A percentile compares a stretch with the other conserved stretches of the same genome.
These are phyloP conservation scores for Microtus oregoni DNA, from an alignment of 2,113 vertebrate genomes.

Conservation along the genomic window DNA sequence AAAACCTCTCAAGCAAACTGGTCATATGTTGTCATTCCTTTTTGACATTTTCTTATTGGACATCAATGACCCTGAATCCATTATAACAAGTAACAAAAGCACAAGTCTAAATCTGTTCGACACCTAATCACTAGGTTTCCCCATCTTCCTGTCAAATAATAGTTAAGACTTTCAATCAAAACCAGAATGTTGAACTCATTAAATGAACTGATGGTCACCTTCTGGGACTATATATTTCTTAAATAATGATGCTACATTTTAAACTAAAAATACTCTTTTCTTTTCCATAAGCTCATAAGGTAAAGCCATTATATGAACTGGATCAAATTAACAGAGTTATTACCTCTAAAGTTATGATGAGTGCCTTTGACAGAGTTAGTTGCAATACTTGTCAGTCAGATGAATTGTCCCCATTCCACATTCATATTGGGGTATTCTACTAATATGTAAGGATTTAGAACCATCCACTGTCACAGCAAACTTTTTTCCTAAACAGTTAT, in stretches of 20 bases:
- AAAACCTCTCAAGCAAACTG: neutral
- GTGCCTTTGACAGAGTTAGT: slow-evolving; percentile 38
- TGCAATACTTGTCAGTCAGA: slow-evolving; percentile 34
- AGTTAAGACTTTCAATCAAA: slow-evolving; percentile 32
- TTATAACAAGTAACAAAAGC: neutral
- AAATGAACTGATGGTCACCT: slow-evolving; percentile 31
- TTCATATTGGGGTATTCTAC: neutral
- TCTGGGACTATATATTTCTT: neutral
- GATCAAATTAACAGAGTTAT: slow-evolving; percentile 50
- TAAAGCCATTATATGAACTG: slow-evolving; percentile 23
- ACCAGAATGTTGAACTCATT: neutral
- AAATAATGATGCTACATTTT: slow-evolving; percentile 60
- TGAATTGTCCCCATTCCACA: neutral
- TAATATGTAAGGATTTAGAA: neutral
- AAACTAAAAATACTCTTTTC: slow-evolving; percentile 50
- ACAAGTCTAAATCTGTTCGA: neutral
- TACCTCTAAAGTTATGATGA: slow-evolving; percentile 35
- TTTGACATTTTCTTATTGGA: neutral
- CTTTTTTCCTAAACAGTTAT: neutral
- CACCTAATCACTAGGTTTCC: neutral
- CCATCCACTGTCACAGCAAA: neutral
- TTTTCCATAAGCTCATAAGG: slow-evolving; percentile 27
- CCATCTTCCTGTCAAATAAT: slow-evolving; percentile 32
- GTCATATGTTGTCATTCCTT: neutral
- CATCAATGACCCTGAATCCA: neutral